Evolutionary conservation across 1,140 invertebrate genomes (phyloP), one percentile per base, ranked within the genome.

Genomic region (Galleria mellonella): DNA sequence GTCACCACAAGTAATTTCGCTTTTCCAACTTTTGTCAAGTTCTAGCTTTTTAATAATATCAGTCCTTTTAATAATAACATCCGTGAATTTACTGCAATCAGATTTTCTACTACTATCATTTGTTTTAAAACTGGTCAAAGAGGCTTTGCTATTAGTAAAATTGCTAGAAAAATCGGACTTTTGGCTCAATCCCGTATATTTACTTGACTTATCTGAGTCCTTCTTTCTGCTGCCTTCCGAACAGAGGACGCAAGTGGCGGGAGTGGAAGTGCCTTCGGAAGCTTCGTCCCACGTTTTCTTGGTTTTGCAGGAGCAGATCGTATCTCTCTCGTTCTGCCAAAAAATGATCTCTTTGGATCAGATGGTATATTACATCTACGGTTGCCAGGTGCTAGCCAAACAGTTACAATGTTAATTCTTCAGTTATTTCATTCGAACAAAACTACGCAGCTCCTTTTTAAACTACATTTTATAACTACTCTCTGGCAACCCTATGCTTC

Each of bases 171-270:
- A 38, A 13, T 40, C 43, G 36, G 41, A 47, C 30, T 40, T 47
- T 38, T 37, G 28, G 28, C 46, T 42, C 17, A 30, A 29, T 12
- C 32, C 31, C 6, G 49, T 51, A 29, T 42, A 49, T 55, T 64
- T 64, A 38, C 46, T 67, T 1, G 71, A 78, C 62, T 78, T 75
- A 70, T 53, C 69, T 27, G 13, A 36, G 0, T 40, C 27, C 37
- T 36, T 51, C 7, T 33, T 40, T n/a, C 44, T 32, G 32, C 54
- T 62, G 11, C 67, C 64, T 37, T 72, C 72, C 13, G 63, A 69
- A 42, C 61, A 76, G 2, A 70, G 51, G 4, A 75, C 64, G 55
- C 74, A 77, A 43, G 77, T 82, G 17, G 77, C 78, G 0, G 77
- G 55, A 0, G 73, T 73, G n/a, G 67, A 73, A 41, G 56, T 68